Conservation (phyloP, 2,888 invertebrate species). For the Oeneis ivallda region DNA sequence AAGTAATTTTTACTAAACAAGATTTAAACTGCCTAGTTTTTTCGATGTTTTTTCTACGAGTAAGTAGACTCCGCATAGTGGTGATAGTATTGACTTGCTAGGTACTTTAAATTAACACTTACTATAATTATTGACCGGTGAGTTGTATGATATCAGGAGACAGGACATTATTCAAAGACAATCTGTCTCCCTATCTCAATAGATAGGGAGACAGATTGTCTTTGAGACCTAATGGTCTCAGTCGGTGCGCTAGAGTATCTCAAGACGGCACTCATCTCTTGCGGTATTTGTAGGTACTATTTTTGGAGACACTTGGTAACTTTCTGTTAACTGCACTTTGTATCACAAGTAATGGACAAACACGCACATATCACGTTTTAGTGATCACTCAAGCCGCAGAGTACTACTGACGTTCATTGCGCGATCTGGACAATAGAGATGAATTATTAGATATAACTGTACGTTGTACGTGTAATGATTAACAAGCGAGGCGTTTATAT, state of each 20-base stretch:
- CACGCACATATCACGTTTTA: slow-evolving; percentile 9
- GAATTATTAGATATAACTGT: slow-evolving; percentile 64
- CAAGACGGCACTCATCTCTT: not conserved
- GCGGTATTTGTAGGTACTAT: not conserved
- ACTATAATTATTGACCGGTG: too few relatives aligned
- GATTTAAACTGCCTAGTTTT: not conserved
- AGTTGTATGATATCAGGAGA: too few relatives aligned
- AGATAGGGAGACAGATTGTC: too few relatives aligned
- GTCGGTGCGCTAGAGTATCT: not conserved
- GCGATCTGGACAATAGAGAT: slow-evolving; percentile 50
- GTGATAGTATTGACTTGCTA: too few relatives aligned
- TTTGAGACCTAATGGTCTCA: too few relatives aligned
- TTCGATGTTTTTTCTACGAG: not conserved
- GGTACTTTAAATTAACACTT: too few relatives aligned
- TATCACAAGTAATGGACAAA: slow-evolving; percentile 4
- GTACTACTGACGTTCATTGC: slow-evolving; percentile 40
- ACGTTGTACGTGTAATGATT: slow-evolving; percentile 61
- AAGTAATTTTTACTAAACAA: slow-evolving; percentile 3
- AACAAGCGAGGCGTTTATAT: slow-evolving; percentile 18
- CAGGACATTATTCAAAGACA: too few relatives aligned
- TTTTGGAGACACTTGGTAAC: slow-evolving; percentile 3
- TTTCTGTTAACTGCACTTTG: not conserved
- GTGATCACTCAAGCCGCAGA: slow-evolving; percentile 16
- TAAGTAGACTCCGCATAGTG: too few relatives aligned
- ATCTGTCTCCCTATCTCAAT: too few relatives aligned